These are phyloP conservation scores for Temnothorax ravouxi DNA, from an alignment of 2,888 invertebrate species.

Conservation along the genomic window DNA sequence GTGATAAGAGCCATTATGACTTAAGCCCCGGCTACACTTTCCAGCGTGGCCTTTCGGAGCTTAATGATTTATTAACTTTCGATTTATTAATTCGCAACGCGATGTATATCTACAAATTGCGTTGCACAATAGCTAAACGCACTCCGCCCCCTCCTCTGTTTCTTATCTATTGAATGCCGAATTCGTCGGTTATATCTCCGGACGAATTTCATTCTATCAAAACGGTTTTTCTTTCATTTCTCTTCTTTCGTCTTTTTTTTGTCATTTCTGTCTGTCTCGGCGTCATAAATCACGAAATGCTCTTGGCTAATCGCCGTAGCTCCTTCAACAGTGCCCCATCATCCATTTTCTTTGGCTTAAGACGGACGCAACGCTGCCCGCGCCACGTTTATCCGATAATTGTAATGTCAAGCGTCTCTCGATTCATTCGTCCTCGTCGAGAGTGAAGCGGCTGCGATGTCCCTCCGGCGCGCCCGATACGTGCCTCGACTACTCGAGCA, in stretches of 20 bases:
- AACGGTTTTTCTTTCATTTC: constrained; percentile 2
- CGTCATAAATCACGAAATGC: constrained; percentile 52
- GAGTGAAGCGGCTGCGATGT: constrained; percentile 52
- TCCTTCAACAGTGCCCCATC: constrained; percentile 39
- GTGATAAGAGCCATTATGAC: constrained; percentile 42
- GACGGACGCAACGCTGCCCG: constrained; percentile 54
- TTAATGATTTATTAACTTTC: constrained; percentile 46
- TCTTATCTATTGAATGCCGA: constrained; percentile 26
- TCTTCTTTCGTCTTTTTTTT: neutral
- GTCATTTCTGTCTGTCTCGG: constrained; percentile 8
- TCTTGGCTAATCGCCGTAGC: constrained; percentile 51
- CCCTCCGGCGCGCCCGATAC: constrained; percentile 47
- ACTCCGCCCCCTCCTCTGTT: neutral
- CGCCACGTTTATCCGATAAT: constrained; percentile 57
- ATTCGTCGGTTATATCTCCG: neutral
- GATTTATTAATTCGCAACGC: neutral
- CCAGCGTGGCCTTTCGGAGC: neutral
- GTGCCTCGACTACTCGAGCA: constrained; percentile 53
- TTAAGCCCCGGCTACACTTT: constrained; percentile 15
- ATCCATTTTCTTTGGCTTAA: constrained; percentile 55
- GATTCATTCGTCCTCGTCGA: constrained; percentile 64
- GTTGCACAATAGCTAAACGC: constrained; percentile 30
- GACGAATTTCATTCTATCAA: constrained; percentile 9
- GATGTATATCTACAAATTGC: constrained; percentile 31
- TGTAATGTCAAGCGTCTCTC: constrained; percentile 61